phyloP scores from a whole-genome alignment of 2,113 vertebrate species.

The Scomber scombrus region DNA sequence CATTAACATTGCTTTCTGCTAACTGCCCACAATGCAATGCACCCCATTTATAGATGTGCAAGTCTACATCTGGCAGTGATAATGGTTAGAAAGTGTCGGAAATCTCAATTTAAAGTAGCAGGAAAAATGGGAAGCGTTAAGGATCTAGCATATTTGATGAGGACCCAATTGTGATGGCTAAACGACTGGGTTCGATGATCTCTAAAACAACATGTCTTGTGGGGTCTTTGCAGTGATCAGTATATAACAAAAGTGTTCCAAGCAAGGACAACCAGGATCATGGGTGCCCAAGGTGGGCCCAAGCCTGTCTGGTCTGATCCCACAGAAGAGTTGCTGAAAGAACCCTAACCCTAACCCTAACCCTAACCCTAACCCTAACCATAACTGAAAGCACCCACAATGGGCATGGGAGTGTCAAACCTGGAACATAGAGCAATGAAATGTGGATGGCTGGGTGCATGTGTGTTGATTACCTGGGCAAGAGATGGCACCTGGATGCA shows the following conservation, averaged over 20 bases:
- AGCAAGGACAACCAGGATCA: constrained; percentile 19
- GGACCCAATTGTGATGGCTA: background rate
- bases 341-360: too few relatives aligned
- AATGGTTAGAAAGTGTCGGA: too few relatives aligned
- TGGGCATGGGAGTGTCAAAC: background rate
- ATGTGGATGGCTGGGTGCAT: background rate
- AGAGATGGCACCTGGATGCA: background rate
- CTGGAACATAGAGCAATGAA: background rate
- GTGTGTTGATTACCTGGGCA: background rate
- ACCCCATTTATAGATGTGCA: too few relatives aligned
- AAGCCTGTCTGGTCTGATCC: background rate
- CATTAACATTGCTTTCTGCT: too few relatives aligned
- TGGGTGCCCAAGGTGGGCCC: background rate
- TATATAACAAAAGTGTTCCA: constrained; percentile 12
- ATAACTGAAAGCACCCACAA: too few relatives aligned
- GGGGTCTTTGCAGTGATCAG: background rate
- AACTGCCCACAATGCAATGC: too few relatives aligned
- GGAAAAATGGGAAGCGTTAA: background rate
- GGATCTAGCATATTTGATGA: background rate
- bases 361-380: too few relatives aligned
- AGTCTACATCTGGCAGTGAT: too few relatives aligned
- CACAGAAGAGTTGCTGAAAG: constrained; percentile 20
- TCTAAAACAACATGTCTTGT: too few relatives aligned
- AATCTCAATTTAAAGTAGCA: too few relatives aligned
- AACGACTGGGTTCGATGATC: too few relatives aligned